Base-by-base conservation (phyloP, 2,888 invertebrate species). In the Dasysyrphus tricinctus region DNA sequence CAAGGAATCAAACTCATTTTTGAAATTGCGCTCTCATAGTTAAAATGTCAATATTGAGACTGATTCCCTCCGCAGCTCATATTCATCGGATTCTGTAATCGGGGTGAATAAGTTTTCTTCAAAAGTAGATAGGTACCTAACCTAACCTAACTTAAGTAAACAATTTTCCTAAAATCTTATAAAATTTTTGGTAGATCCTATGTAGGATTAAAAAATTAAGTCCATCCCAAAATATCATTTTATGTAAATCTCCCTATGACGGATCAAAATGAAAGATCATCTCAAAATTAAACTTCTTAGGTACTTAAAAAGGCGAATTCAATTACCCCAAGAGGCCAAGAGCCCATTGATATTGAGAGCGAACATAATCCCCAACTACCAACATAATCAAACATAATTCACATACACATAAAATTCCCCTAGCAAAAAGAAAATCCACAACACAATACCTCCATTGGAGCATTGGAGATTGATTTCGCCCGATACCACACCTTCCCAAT, bases 381-480 rank as follows among this genome's bases (percentile, higher is more conserved):
- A 14, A 42, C 39, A 39, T 19, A 51, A 70, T 19, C 56, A 54
- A 59, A 54, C 67, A 32, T 0, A 12, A 54, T 24, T 29, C 51
- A 16, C 9, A 14, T 24, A 65, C 32, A 37, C 29, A 63, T 12
- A 9, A 47, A 14, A 56, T 56, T 57, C 42, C 34, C 47, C 39
- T 24, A 67, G 14, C 19, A 51, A 51, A 32, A 3, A 1, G 11
- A 29, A 63, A 39, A 59, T 61, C 77, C 63, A 73, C 77, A 77
- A 63, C 63, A 73, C 77, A 77, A 63, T 9, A 42, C 12, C 42
- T 67, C 56, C 61, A 73, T 80, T 81, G 80, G 80, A 57, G 29
- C 61, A 73, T 80, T 81, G 80, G 80, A 57, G 29, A 51, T 54
- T 57, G 85, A 81, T 81, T 85, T 85, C 80, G 82, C 78, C 61